These are phyloP conservation scores for Trileptium ribeirensis DNA, from an alignment of 2,888 invertebrate genomes.

Conservation along the genomic window DNA sequence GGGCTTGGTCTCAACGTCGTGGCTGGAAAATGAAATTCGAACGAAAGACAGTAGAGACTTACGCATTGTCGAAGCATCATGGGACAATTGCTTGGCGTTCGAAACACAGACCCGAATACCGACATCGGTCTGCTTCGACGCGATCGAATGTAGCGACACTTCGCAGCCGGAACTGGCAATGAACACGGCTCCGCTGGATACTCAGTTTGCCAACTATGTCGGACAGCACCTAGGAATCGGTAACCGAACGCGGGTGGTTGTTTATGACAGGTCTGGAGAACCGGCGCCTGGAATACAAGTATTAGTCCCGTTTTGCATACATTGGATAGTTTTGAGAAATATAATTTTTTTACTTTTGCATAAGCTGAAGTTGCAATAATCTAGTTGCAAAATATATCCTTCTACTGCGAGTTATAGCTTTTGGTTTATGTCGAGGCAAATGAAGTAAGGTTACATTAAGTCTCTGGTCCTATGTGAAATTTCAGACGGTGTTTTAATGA, in stretches of 20 bases:
- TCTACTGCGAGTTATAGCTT: no score
- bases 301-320: no score
- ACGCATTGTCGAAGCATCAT: not conserved
- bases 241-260: constrained; percentile 46
- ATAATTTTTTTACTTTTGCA: no score
- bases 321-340: no score
- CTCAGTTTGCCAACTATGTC: constrained; percentile 40
- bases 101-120: constrained; percentile 43
- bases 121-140: constrained; percentile 49
- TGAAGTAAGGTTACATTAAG: no score
- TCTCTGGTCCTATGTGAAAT: no score
- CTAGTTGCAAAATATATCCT: no score
- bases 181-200: constrained; percentile 46
- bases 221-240: constrained; percentile 44
- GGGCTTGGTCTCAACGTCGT: not conserved
- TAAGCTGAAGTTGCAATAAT: no score
- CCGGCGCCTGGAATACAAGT: constrained; percentile 45
- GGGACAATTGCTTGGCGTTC: not conserved
- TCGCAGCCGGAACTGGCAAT: constrained; percentile 36
- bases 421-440: no score
- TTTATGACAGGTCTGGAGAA: constrained; percentile 47
- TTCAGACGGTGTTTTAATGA: no score
- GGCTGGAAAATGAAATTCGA: not conserved
- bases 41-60: no score
- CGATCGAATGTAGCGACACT: constrained; percentile 46